A percentile compares a stretch with the other conserved stretches of the same genome.
These are phyloP conservation scores for Python bivittatus DNA, from an alignment of 2,113 vertebrate genomes.

Conservation along the genomic window DNA sequence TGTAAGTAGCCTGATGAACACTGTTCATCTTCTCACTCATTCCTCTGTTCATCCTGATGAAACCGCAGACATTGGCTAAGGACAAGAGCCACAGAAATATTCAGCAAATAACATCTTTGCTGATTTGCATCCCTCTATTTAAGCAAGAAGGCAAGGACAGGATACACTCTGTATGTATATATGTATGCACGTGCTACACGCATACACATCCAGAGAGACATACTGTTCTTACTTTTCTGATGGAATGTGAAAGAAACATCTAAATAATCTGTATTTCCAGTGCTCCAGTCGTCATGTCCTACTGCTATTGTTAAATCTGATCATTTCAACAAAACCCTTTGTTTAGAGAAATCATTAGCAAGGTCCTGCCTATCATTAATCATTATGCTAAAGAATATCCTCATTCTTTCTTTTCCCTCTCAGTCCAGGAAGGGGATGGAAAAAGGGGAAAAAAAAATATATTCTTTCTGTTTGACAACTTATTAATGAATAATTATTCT, in stretches of 20 bases:
- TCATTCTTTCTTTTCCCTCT: neutral
- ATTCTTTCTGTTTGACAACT: neutral
- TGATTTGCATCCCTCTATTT: neutral
- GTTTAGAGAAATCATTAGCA: neutral
- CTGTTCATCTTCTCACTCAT: neutral
- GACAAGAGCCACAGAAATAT: neutral
- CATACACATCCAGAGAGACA: neutral
- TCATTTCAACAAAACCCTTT: neutral
- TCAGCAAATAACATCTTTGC: neutral
- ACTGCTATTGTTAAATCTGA: neutral
- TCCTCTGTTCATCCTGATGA: neutral
- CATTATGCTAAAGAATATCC: neutral
- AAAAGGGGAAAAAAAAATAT: neutral
- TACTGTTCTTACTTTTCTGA: neutral
- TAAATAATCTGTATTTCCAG: neutral
- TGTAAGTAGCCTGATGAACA: neutral
- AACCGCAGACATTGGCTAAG: neutral
- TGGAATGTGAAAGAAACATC: neutral
- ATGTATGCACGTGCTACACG: neutral
- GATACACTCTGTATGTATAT: neutral
- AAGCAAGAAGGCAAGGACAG: neutral
- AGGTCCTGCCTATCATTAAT: neutral
- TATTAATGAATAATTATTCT: neutral
- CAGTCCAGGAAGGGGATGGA: neutral
- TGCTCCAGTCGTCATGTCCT: neutral